A percentile compares a stretch with the other conserved stretches of the same genome.
These are phyloP conservation scores for Leucophenga montana DNA, from an alignment of 2,888 invertebrate genomes.

Conservation along the genomic window DNA sequence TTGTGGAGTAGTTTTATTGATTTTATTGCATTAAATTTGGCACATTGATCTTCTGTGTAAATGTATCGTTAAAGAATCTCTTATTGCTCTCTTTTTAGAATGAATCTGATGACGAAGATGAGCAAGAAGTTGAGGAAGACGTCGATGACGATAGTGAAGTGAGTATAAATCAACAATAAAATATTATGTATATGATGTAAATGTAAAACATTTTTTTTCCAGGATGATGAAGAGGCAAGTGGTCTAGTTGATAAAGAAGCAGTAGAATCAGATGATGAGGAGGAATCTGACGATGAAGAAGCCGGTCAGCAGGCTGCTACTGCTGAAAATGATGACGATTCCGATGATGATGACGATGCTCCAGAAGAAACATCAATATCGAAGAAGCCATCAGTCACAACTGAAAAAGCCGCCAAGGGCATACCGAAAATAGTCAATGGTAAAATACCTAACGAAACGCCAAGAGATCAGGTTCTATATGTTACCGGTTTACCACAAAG, in stretches of 20 bases:
- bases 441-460: constrained; percentile 42
- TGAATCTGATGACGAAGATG: constrained; percentile 32
- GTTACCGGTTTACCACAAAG: constrained; percentile 52
- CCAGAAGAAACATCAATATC: constrained; percentile 54
- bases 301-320: constrained; percentile 31
- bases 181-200: not conserved
- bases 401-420: not conserved
- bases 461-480: constrained; percentile 43
- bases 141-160: constrained; percentile 30
- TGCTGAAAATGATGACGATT: constrained; percentile 24
- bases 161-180: not conserved
- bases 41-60: not conserved
- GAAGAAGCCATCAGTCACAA: not conserved
- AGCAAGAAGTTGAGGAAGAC: constrained; percentile 34
- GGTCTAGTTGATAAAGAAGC: constrained; percentile 33
- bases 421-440: constrained; percentile 42
- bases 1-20: too few relatives aligned
- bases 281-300: constrained; percentile 37
- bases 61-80: not conserved
- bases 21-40: too few relatives aligned
- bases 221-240: not conserved
- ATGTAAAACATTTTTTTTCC: not conserved
- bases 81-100: constrained; percentile 21
- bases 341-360: constrained; percentile 47
- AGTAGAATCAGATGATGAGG: constrained; percentile 37